Evolutionary conservation across 2,888 invertebrate species (phyloP).

Genomic region (Nephrotoma guestfalica): DNA sequence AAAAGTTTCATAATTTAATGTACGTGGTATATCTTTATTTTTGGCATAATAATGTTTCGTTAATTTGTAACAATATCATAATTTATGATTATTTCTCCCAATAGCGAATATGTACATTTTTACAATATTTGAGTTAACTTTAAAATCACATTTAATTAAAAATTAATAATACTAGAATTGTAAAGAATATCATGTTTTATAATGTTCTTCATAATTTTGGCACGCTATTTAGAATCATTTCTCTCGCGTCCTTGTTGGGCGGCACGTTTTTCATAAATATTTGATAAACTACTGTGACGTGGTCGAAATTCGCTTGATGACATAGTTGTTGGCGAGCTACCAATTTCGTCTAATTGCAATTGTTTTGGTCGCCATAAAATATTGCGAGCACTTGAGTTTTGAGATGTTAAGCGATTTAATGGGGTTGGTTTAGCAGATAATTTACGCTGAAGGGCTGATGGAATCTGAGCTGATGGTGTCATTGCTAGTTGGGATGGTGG

Average conservation of each 20-base stretch:
- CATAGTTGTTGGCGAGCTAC: conserved; percentile 16
- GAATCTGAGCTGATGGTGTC: conserved; percentile 1
- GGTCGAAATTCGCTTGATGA: conserved; percentile 14
- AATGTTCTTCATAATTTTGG: background rate
- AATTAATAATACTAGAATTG: background rate
- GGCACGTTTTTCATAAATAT: background rate
- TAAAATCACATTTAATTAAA: background rate
- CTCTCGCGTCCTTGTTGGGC: background rate
- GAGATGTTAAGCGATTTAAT: conserved; percentile 20
- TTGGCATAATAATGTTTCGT: background rate
- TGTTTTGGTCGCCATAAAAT: conserved; percentile 28
- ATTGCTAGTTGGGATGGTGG: background rate
- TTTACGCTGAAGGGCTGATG: conserved; percentile 26
- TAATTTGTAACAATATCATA: background rate
- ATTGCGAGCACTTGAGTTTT: background rate
- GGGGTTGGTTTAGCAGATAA: conserved; percentile 29
- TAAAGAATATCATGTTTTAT: background rate
- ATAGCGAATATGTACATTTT: background rate
- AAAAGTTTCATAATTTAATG: background rate
- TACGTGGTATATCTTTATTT: background rate
- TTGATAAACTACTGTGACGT: conserved; percentile 6
- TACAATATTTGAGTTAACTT: background rate
- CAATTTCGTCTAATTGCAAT: conserved; percentile 17
- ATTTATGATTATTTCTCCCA: background rate
- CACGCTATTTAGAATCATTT: background rate